Base-by-base conservation (phyloP, 2,888 invertebrate species). In the Pyrocoelia pectoralis region DNA sequence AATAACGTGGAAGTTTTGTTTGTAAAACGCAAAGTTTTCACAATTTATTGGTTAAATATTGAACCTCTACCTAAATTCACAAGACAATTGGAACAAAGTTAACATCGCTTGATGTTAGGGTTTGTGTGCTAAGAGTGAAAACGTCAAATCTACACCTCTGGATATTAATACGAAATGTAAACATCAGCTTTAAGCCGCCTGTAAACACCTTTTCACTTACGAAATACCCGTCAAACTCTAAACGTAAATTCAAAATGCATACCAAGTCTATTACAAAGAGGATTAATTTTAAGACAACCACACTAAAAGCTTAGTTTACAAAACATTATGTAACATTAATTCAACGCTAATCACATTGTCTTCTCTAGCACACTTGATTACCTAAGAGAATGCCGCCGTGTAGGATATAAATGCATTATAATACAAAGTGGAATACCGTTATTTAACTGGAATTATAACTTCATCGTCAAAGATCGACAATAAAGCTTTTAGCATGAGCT, bases 261-360 rank as follows among this genome's bases (percentile, higher is more conserved):
- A 56, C 46, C 29, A 41, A 24, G 33, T 52, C 41, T 51, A 29
- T 48, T 49, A 56, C 50, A 56, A 52, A 49, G 60, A 55, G 52
- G 64, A 56, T 59, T 60, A 64, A 56, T 56, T 64, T 52, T 10
- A 24, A 59, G 52, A 64, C 49, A 60, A 64, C 64, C 64, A 60
- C 64, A 64, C 60, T 56, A 60, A 46, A 64, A 33, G 64, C 58
- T 56, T 56, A 60, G 59, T 60, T 64, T 59, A 60, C 59, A 64
- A 60, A 64, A 64, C 64, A 60, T 56, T 48, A 60, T 64, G 53
- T 64, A 64, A 64, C 64, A 64, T 64, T 64, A 64, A 64, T 64
- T 64, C 60, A 48, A 56, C 43, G 59, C 56, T 64, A 64, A 64
- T 64, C 64, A 64, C 52, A 64, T 60, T 64, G 64, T 60, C 64